Evolutionary conservation across 2,888 invertebrate species (phyloP), one percentile per base, ranked within the genome.

Genomic region (Macaria notata): DNA sequence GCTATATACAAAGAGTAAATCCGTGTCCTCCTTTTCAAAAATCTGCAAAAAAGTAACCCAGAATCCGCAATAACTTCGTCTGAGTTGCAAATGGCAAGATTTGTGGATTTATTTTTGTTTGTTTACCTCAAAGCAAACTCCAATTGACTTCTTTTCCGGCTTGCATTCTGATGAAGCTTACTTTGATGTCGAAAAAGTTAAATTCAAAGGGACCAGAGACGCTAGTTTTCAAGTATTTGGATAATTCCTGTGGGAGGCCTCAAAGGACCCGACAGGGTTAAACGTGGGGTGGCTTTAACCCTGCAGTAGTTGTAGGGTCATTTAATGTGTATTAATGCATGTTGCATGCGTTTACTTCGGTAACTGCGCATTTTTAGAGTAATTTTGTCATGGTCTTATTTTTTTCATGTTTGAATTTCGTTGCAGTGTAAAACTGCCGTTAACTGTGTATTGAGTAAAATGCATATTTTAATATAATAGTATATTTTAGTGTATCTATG

Each of bases 161-260:
- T 57, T 56, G 50, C 63, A 48, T 54, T 60, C 47, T 58, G 55
- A 56, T 50, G 53, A 51, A 47, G 54, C 41, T 60, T 44, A 51
- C 63, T 67, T 67, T 67, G 66, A 65, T 63, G 63, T 67, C 33
- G 59, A 66, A 53, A 62, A 64, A 64, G 61, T 63, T 61, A 54
- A 56, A 63, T 50, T 62, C 65, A 62, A 61, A 67, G 59, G 55
- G 63, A 61, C 64, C 66, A 61, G 49, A 64, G 62, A 58, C 44
- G 56, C 58, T 64, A 61, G 62, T 66, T 66, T 54, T 51, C 47
- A 55, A 56, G 57, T 59, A 55, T 54, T 58, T 49, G 61, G 43
- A 51, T 54, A 54, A 58, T 53, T 53, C 48, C 41, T 39, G 31
- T 51, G 56, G 46, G 56, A 57, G 39, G 44, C 55, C 53, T 55